Percentiles rank a stretch among this genome's conserved stretches.
Conservation (phyloP, 2,113 vertebrate genomes). For the Crotalus helleri region DNA sequence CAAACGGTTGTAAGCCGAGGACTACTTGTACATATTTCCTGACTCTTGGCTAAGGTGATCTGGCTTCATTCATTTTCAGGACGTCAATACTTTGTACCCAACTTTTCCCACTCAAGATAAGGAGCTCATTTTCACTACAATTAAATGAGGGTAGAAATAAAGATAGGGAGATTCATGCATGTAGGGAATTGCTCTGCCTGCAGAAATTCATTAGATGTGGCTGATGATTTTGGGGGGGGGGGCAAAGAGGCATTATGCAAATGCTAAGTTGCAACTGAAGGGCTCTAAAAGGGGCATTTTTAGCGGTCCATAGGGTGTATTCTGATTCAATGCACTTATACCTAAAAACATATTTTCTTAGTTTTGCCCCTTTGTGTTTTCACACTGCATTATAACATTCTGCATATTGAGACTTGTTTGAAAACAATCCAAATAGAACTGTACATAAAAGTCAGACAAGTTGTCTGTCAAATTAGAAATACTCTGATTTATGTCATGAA, state of each 20-base stretch:
- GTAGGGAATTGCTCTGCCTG: not conserved
- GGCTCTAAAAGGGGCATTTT: not conserved
- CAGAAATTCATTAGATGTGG: not conserved
- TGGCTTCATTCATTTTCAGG: not conserved
- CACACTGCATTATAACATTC: not conserved
- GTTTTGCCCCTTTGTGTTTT: not conserved
- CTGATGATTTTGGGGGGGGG: not conserved
- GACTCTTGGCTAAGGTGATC: not conserved
- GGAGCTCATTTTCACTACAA: not conserved
- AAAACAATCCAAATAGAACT: slow-evolving; percentile 45
- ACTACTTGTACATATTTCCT: not conserved
- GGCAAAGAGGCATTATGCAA: not conserved
- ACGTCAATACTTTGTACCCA: not conserved
- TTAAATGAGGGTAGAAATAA: not conserved
- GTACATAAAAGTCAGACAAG: slow-evolving; percentile 37
- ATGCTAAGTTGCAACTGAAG: not conserved
- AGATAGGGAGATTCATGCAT: not conserved
- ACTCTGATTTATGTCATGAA: slow-evolving; percentile 35
- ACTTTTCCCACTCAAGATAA: not conserved
- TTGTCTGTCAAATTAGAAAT: slow-evolving; percentile 36
- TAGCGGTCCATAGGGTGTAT: not conserved
- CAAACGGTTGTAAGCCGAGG: not conserved
- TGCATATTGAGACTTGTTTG: slow-evolving; percentile 34
- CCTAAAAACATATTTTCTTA: not conserved
- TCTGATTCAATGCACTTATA: not conserved